These are phyloP conservation scores for Scaptomyza parva DNA, from an alignment of 2,888 invertebrate genomes.

Conservation along the genomic window DNA sequence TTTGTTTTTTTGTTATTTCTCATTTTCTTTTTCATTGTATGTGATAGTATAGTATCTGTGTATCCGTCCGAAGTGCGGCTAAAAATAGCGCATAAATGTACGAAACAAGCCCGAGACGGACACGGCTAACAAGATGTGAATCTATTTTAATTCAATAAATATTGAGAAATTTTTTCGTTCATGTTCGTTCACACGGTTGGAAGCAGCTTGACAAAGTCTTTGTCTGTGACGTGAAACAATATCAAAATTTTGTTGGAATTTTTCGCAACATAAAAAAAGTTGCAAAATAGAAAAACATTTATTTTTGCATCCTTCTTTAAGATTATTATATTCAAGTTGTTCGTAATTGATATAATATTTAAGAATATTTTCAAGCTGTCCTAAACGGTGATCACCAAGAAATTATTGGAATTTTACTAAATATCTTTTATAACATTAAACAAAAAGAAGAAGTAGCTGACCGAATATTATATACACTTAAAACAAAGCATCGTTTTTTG, in stretches of 20 bases:
- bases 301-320: not conserved
- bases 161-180: constrained; percentile 66
- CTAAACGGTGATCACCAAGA: no score
- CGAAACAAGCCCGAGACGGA: constrained; percentile 42
- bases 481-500: no score
- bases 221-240: constrained; percentile 20
- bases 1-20: constrained; percentile 30
- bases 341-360: not conserved
- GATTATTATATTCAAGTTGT: not conserved
- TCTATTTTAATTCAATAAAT: constrained; percentile 74
- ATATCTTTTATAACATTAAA: no score
- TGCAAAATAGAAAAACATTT: not conserved
- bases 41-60: constrained; percentile 47
- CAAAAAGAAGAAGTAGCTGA: no score
- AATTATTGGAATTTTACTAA: no score
- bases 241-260: not conserved
- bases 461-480: no score
- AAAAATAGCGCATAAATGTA: constrained; percentile 67
- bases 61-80: constrained; percentile 63
- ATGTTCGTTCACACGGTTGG: constrained; percentile 23
- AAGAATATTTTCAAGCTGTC: no score
- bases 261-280: not conserved
- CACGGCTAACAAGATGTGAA: constrained; percentile 69
- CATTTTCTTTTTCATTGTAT: constrained; percentile 32
- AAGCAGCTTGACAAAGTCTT: constrained; percentile 1